Conservation (phyloP, 2,797 vertebrate genomes). For the Pseudomugil gertrudae region DNA sequence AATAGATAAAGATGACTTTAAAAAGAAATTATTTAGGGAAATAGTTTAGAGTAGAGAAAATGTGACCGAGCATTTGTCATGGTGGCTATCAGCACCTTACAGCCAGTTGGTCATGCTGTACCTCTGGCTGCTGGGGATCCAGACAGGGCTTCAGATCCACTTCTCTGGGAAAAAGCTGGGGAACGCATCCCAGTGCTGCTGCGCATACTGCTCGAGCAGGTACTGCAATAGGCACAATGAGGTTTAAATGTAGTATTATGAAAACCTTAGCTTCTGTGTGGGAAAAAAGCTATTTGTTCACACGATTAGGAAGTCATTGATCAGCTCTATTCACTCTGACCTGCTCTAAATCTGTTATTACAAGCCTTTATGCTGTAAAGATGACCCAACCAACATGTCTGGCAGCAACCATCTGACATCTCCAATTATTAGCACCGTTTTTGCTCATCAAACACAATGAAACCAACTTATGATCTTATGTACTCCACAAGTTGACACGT, state of each 20-base stretch:
- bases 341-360: background rate
- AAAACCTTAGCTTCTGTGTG: too few relatives aligned
- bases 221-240: conserved; percentile 43
- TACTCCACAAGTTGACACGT: background rate
- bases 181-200: conserved; percentile 65
- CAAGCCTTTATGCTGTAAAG: background rate
- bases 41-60: background rate
- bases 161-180: conserved; percentile 67
- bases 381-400: background rate
- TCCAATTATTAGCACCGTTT: background rate
- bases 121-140: conserved; percentile 66
- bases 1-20: background rate
- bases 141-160: conserved; percentile 65
- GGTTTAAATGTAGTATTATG: background rate
- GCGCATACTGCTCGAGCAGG: conserved; percentile 71
- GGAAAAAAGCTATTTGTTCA: too few relatives aligned
- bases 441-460: background rate
- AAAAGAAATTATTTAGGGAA: background rate
- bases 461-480: background rate
- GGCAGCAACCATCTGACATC: background rate
- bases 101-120: conserved; percentile 21
- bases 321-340: too few relatives aligned
- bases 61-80: background rate
- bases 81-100: background rate
- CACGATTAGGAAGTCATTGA: too few relatives aligned